These are phyloP conservation scores for Neosalanx taihuensis DNA, from an alignment of 2,797 vertebrate genomes.

Conservation along the genomic window DNA sequence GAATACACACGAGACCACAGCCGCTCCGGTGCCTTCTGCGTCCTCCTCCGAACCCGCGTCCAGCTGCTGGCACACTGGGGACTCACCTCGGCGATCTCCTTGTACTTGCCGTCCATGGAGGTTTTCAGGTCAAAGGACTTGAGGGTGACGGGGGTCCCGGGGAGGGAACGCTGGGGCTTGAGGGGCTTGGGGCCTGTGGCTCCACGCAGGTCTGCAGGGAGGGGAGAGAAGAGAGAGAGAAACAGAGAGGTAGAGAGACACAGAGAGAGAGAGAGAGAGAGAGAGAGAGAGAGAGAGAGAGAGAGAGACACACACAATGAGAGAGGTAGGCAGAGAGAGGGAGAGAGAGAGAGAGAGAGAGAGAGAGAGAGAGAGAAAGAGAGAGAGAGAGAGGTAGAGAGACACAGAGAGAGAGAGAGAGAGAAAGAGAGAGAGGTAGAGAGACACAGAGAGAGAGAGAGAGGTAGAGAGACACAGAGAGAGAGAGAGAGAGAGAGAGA, in stretches of 20 bases:
- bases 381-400: background rate
- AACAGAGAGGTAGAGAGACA: conserved; percentile 11
- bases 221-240: conserved; percentile 19
- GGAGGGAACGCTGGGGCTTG: conserved; percentile 85
- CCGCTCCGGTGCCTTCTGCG: no score
- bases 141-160: conserved; percentile 81
- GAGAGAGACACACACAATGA: background rate
- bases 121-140: conserved; percentile 85
- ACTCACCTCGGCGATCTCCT: conserved; percentile 92
- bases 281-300: background rate
- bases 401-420: conserved; percentile 2
- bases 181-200: conserved; percentile 72
- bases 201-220: conserved; percentile 74
- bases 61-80: no score
- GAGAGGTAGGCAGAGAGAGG: background rate
- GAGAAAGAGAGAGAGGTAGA: background rate
- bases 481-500: background rate
- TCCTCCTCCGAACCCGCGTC: no score
- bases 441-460: conserved; percentile 22
- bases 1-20: no score
- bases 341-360: background rate
- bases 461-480: conserved; percentile 2
- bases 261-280: conserved; percentile 3
- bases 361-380: background rate
- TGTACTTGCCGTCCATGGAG: conserved; percentile 96